Percentiles rank a stretch among this genome's conserved stretches.
Conservation (phyloP, 1,140 invertebrate genomes). For the Leptoteleia sp. region DNA sequence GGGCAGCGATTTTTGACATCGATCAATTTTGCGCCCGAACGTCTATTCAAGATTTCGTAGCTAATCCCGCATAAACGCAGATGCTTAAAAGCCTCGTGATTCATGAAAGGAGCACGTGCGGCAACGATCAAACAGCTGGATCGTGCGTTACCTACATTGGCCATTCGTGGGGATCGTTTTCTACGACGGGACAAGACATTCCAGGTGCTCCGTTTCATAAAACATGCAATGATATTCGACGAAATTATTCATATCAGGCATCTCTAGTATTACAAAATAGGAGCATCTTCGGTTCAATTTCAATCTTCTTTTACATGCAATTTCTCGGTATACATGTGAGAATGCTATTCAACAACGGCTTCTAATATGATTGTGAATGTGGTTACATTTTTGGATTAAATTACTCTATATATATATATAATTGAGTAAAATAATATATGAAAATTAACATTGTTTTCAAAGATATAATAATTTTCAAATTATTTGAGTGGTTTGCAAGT, state of each 20-base stretch:
- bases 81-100: conserved; percentile 69
- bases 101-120: conserved; percentile 75
- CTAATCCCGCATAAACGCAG: conserved; percentile 75
- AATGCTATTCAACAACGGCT: too few relatives aligned
- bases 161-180: conserved; percentile 75
- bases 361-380: too few relatives aligned
- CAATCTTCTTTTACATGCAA: not conserved
- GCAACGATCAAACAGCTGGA: conserved; percentile 81
- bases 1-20: conserved; percentile 59
- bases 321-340: too few relatives aligned
- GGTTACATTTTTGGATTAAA: too few relatives aligned
- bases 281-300: conserved; percentile 27
- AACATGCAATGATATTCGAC: conserved; percentile 59
- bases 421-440: too few relatives aligned
- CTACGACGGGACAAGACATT: conserved; percentile 66
- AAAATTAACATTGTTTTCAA: too few relatives aligned
- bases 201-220: conserved; percentile 67
- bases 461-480: too few relatives aligned
- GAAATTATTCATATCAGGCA: conserved; percentile 64
- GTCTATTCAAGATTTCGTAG: conserved; percentile 62
- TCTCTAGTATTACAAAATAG: conserved; percentile 11
- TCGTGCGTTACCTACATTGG: conserved; percentile 76
- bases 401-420: too few relatives aligned
- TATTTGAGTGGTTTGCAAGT: too few relatives aligned
- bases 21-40: conserved; percentile 58